Evolutionary conservation across 2,888 invertebrate genomes (phyloP), one percentile per base, ranked within the genome.

Genomic region (Willowsia nigromaculata): DNA sequence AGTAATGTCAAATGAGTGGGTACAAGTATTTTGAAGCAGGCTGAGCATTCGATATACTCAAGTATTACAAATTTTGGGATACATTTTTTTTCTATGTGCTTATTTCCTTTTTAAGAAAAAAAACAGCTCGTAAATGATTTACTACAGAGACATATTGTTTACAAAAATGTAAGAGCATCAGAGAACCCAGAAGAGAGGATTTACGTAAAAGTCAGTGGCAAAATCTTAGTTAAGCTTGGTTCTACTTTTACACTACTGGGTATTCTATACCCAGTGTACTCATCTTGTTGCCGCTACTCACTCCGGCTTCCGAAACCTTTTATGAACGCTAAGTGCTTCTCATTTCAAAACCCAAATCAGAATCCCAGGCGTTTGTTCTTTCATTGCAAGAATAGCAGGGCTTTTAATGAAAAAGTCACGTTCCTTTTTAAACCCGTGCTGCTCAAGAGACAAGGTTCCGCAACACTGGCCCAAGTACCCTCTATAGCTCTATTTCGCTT

Each of bases 41-140:
- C 43, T 47, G 15, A 47, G n/a, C n/a, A n/a, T n/a, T n/a, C n/a
- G n/a, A n/a, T 30, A 76, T 6, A 30, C 65, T 59, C 2, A 3
- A 27, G 27, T 59, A 43, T 13, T 43, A 37, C 13, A 43, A 1
- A 43, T 43, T 9, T 43, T 43, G 43, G 11, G 3, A 11, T 56
- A 59, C 18, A 5, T 11, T 53, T 33, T 59, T 59, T 80, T 40
- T 53, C 13, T 76, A 15, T 50, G 27, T 30, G 1, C 13, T 27
- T 15, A 13, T 62, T 62, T 1, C 37, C 37, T 18, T 37, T 11
- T 1, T 43, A 74, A 37, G 18, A 40, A 71, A 33, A 47, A 47
- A 76, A 65, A 82, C 62, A 82, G 33, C 15, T 47, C 62, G 15
- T 68, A 37, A 65, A 83, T 83, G 50, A 83, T 83, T 83, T 83